phyloP scores from a whole-genome alignment of 2,888 invertebrate genomes.

The Mesorhabditis spiculigera region DNA sequence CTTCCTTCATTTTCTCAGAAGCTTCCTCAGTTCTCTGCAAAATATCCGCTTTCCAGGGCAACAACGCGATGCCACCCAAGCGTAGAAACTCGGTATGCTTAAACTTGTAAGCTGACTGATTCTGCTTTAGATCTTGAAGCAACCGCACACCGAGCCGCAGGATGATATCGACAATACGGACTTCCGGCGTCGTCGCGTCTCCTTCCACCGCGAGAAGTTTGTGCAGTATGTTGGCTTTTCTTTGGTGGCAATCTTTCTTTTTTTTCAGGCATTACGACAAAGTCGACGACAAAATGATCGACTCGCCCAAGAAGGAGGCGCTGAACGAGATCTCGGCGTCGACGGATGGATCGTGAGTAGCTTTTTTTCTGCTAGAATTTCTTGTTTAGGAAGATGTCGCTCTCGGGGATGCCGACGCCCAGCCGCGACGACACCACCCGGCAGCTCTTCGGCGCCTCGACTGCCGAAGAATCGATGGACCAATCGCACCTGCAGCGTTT shows the following conservation, averaged over 20 bases:
- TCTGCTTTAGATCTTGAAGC: constrained; percentile 3
- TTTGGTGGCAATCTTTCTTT: neutral
- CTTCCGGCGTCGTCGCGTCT: neutral
- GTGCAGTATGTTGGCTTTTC: neutral
- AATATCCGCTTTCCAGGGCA: no score
- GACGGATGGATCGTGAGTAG: neutral
- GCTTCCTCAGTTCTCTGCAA: no score
- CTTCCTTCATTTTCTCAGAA: no score
- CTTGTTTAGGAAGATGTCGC: constrained; percentile 1
- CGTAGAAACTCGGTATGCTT: neutral
- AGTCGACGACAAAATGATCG: neutral
- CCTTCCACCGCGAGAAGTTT: neutral
- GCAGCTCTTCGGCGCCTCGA: neutral
- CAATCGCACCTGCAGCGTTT: neutral
- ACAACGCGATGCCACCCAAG: neutral
- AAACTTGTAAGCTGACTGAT: neutral
- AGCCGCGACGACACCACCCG: neutral
- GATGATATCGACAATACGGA: neutral
- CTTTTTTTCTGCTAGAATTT: neutral
- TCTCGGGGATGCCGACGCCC: neutral
- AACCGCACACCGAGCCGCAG: neutral
- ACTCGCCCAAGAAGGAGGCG: neutral
- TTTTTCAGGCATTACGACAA: constrained; percentile 1
- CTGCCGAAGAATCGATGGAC: neutral
- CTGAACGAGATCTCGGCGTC: neutral